Evolutionary conservation across 2,888 invertebrate genomes (phyloP).

Genomic region (Panopea generosa): DNA sequence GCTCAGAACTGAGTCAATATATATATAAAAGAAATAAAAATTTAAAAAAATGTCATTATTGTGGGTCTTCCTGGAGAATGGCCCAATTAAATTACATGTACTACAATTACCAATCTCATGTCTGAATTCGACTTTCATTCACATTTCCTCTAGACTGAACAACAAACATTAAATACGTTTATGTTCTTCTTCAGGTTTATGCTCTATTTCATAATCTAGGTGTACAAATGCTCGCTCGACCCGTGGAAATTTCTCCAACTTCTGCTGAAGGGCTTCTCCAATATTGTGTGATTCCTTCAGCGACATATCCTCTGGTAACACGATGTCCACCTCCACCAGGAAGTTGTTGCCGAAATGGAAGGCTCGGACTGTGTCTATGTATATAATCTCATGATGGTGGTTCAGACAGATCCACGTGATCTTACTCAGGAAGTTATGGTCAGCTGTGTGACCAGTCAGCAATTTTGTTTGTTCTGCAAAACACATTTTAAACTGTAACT

Average conservation of each 20-base stretch:
- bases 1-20: too few species aligned
- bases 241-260: conserved; percentile 85
- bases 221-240: conserved; percentile 87
- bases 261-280: conserved; percentile 85
- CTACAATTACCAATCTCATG: too few species aligned
- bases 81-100: too few species aligned
- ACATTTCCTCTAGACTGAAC: too few species aligned
- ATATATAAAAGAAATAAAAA: too few species aligned
- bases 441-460: conserved; percentile 83
- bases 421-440: conserved; percentile 83
- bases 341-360: conserved; percentile 86
- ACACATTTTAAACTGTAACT: too few species aligned
- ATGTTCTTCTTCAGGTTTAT: conserved; percentile 85
- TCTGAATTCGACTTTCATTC: too few species aligned
- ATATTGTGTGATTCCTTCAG: conserved; percentile 86
- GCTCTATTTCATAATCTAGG: conserved; percentile 86
- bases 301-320: conserved; percentile 85
- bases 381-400: conserved; percentile 78
- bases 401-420: conserved; percentile 83
- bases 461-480: conserved; percentile 82
- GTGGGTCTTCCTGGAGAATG: too few species aligned
- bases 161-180: conserved; percentile 70
- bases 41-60: too few species aligned
- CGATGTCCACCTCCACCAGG: conserved; percentile 85
- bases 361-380: conserved; percentile 86